A percentile compares a stretch with the other conserved stretches of the same genome.
phyloP scores from a whole-genome alignment of 1,140 invertebrate genomes.

The Drosophila repleta region DNA sequence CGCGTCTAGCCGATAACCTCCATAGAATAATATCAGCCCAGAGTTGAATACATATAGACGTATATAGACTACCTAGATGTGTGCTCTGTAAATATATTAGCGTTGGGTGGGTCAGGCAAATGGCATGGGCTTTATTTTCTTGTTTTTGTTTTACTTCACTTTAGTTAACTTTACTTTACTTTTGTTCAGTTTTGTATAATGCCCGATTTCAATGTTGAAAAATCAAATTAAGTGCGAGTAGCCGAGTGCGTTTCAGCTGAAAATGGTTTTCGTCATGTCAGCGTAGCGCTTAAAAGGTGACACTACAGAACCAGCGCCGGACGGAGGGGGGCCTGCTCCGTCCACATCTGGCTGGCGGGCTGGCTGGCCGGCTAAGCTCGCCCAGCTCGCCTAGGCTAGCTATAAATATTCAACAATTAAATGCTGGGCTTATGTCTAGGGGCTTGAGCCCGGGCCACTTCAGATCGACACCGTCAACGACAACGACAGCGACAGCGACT shows the following conservation, averaged over 20 bases:
- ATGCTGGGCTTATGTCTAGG: slow-evolving; percentile 38
- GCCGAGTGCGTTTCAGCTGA: slow-evolving; percentile 34
- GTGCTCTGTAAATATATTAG: slow-evolving; percentile 21
- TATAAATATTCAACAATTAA: slow-evolving; percentile 78
- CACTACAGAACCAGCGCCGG: slow-evolving; percentile 34
- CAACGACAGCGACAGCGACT: slow-evolving; percentile 1
- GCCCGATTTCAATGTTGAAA: slow-evolving; percentile 29
- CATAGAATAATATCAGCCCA: slow-evolving; percentile 67
- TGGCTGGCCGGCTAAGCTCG: no score
- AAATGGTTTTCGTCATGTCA: slow-evolving; percentile 57
- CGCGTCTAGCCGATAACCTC: slow-evolving; percentile 66
- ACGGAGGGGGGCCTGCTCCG: slow-evolving; percentile 11
- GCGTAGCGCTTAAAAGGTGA: slow-evolving; percentile 57
- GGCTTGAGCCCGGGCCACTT: slow-evolving; percentile 46
- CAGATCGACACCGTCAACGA: slow-evolving; percentile 14
- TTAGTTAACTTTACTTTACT: slow-evolving; percentile 3
- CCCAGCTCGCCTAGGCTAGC: slow-evolving; percentile 17
- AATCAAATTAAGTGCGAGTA: slow-evolving; percentile 39
- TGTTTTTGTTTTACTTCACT: not conserved
- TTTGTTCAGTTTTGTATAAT: slow-evolving; percentile 40
- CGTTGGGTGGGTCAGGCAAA: slow-evolving; percentile 22
- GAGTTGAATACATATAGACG: not conserved
- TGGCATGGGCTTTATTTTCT: slow-evolving; percentile 5
- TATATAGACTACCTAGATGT: slow-evolving; percentile 6
- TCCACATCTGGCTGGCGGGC: slow-evolving; percentile 23